These are phyloP conservation scores for Hedychridium roseum DNA, from an alignment of 2,888 invertebrate genomes.

Conservation along the genomic window DNA sequence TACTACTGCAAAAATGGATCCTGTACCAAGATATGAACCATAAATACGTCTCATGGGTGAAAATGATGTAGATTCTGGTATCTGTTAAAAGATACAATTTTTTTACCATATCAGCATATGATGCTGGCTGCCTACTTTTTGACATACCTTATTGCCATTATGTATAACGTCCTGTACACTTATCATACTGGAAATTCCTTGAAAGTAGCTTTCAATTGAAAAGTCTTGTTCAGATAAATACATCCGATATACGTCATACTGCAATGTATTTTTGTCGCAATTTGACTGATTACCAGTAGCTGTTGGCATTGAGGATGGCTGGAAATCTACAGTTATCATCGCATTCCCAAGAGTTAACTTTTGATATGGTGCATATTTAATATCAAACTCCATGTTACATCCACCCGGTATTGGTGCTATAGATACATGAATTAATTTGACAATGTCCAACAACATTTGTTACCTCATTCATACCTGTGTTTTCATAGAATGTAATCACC, in stretches of 20 bases:
- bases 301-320: constrained; percentile 64
- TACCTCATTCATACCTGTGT: constrained; percentile 64
- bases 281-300: constrained; percentile 28
- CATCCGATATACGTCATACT: constrained; percentile 70
- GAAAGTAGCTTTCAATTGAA: constrained; percentile 69
- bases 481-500: constrained; percentile 67
- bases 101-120: constrained; percentile 1
- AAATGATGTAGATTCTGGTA: constrained; percentile 41
- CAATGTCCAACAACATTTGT: no score
- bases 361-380: constrained; percentile 71
- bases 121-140: neutral
- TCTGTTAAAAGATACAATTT: constrained; percentile 39
- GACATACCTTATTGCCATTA: constrained; percentile 67
- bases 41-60: constrained; percentile 65
- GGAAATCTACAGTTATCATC: constrained; percentile 67
- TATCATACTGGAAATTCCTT: constrained; percentile 70
- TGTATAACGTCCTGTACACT: constrained; percentile 66
- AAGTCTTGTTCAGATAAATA: constrained; percentile 70
- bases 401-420: constrained; percentile 82
- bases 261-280: constrained; percentile 60
- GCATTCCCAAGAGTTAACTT: constrained; percentile 59
- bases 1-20: constrained; percentile 69
- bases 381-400: constrained; percentile 75
- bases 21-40: constrained; percentile 71
- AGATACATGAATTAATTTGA: no score